phyloP scores from a whole-genome alignment of 1,140 invertebrate genomes.

The Laodelphax striatellus region DNA sequence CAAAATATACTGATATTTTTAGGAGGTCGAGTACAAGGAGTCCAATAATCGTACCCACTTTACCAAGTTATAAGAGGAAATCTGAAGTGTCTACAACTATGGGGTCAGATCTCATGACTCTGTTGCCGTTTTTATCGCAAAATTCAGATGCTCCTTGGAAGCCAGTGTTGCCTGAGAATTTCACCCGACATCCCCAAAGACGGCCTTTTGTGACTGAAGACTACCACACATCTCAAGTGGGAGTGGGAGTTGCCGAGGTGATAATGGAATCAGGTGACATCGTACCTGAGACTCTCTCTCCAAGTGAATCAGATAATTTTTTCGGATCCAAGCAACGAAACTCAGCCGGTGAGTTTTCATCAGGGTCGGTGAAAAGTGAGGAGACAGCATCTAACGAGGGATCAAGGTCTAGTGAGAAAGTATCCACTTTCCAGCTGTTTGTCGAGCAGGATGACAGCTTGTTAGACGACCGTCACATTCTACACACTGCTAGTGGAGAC shows the following conservation, averaged over 20 bases:
- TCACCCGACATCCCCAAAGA: slow-evolving; percentile 6
- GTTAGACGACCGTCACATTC: neutral
- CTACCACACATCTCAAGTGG: slow-evolving; percentile 8
- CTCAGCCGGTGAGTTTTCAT: neutral
- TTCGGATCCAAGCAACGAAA: neutral
- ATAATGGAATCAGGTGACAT: slow-evolving; percentile 12
- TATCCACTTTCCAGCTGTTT: slow-evolving; percentile 2
- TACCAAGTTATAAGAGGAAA: neutral
- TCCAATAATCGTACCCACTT: no score
- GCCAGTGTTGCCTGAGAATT: slow-evolving; percentile 16
- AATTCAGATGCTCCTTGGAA: slow-evolving; percentile 18
- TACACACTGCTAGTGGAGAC: neutral
- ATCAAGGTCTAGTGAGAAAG: slow-evolving; percentile 7
- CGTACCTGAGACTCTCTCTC: neutral
- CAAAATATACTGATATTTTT: no score
- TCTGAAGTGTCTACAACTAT: neutral
- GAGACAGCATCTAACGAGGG: neutral
- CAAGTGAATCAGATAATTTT: no score
- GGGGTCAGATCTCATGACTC: slow-evolving; percentile 9
- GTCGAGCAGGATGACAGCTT: neutral
- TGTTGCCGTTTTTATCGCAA: slow-evolving; percentile 8
- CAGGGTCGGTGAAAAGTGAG: neutral
- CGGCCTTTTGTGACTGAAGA: slow-evolving; percentile 1
- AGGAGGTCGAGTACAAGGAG: no score
- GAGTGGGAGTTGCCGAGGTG: slow-evolving; percentile 19